Evolutionary conservation across 2,113 vertebrate species (phyloP).

Genomic region (Steatornis caripensis): DNA sequence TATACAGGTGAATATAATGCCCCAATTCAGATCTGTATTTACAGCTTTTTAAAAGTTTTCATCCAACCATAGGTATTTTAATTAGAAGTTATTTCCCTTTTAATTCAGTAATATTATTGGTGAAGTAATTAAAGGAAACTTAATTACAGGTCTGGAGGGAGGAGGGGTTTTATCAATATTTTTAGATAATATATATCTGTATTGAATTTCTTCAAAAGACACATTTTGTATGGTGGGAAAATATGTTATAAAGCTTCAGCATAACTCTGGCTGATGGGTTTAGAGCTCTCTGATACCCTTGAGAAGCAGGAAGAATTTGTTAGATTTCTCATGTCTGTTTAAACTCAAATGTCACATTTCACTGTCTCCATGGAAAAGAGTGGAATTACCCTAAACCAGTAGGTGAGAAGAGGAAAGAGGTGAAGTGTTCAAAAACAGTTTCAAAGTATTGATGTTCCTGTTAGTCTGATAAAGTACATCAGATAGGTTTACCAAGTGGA

Average conservation of each 20-base stretch:
- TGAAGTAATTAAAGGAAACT: not conserved
- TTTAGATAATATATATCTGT: not conserved
- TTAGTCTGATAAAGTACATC: not conserved
- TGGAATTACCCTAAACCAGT: not conserved
- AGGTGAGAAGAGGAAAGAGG: not conserved
- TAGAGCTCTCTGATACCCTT: not conserved
- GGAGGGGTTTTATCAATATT: not conserved
- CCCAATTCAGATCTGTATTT: not conserved
- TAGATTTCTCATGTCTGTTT: not conserved
- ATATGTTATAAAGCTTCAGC: not conserved
- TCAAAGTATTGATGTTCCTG: not conserved
- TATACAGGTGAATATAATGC: not conserved
- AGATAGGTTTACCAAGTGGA: not conserved
- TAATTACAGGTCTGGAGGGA: not conserved
- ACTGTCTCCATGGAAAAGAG: not conserved
- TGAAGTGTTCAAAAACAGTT: not conserved
- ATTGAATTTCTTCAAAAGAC: not conserved
- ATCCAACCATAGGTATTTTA: not conserved
- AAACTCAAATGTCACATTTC: not conserved
- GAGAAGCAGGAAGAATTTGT: not conserved
- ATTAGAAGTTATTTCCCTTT: not conserved
- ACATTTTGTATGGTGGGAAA: not conserved
- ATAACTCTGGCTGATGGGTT: not conserved
- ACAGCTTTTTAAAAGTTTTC: not conserved
- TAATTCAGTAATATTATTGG: not conserved